Evolutionary conservation across 2,797 vertebrate genomes (phyloP).

Genomic region (Manis pentadactyla): DNA sequence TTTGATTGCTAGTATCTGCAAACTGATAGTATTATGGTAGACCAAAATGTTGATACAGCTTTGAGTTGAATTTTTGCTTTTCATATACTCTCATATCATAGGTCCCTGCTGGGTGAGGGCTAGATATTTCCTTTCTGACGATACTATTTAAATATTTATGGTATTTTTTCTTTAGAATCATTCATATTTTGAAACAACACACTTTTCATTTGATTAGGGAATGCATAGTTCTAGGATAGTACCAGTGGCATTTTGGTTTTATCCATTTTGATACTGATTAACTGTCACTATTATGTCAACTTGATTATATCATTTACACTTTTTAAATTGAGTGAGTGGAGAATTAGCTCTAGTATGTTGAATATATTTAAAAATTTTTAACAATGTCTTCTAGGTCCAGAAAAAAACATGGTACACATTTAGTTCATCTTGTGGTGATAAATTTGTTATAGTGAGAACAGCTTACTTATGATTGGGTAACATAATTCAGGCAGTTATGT

Average conservation of each 20-base stretch:
- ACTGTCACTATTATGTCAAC: conserved; percentile 29
- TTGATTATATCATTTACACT: background rate
- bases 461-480: background rate
- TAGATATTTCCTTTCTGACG: background rate
- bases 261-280: conserved; percentile 11
- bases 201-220: conserved; percentile 26
- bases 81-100: background rate
- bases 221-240: background rate
- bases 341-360: conserved; percentile 13
- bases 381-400: background rate
- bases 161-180: background rate
- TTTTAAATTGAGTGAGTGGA: conserved; percentile 7
- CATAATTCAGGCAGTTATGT: background rate
- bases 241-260: conserved; percentile 16
- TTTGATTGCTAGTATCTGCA: background rate
- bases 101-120: background rate
- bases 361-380: conserved; percentile 35
- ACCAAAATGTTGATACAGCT: background rate
- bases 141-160: conserved; percentile 2
- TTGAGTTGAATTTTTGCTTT: conserved; percentile 41
- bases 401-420: background rate
- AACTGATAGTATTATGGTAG: conserved; percentile 1
- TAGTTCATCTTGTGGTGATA: conserved; percentile 26
- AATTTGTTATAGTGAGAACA: background rate
- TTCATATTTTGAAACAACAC: background rate